Evolutionary conservation across 2,888 invertebrate species (phyloP).

Genomic region (Tipula lateralis): DNA sequence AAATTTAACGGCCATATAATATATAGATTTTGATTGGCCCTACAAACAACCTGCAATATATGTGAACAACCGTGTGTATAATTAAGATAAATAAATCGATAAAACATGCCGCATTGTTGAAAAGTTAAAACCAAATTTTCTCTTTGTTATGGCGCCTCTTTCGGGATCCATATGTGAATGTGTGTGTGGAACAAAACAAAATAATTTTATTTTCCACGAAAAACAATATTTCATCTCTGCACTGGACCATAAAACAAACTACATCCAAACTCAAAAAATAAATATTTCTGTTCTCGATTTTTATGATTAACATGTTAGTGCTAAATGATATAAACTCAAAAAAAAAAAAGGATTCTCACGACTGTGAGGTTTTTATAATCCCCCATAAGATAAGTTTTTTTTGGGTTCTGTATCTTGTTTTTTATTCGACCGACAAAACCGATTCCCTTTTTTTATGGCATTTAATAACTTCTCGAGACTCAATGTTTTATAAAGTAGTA

Average conservation of each 20-base stretch:
- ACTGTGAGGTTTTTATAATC: not conserved
- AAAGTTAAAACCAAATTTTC: not conserved
- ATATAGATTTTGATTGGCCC: not conserved
- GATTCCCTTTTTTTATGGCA: not conserved
- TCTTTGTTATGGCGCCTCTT: not conserved
- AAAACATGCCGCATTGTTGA: not conserved
- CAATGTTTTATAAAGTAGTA: not conserved
- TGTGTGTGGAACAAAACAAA: not conserved
- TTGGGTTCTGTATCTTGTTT: not conserved
- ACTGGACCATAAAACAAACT: slow-evolving; percentile 14
- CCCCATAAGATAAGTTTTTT: not conserved
- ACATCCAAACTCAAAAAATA: not conserved
- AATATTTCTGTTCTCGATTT: not conserved
- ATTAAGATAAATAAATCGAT: slow-evolving; percentile 14
- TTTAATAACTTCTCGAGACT: not conserved
- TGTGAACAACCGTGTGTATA: not conserved
- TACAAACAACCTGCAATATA: not conserved
- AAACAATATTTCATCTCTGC: not conserved
- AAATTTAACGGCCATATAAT: not conserved
- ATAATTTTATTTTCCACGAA: not conserved
- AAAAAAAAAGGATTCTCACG: not conserved
- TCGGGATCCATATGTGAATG: not conserved
- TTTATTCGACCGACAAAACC: not conserved
- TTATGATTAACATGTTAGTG: slow-evolving; percentile 19
- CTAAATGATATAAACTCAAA: not conserved